Evolutionary conservation across 2,797 vertebrate species (phyloP), one percentile per base, ranked within the genome.

Genomic region (Podargus strigoides): DNA sequence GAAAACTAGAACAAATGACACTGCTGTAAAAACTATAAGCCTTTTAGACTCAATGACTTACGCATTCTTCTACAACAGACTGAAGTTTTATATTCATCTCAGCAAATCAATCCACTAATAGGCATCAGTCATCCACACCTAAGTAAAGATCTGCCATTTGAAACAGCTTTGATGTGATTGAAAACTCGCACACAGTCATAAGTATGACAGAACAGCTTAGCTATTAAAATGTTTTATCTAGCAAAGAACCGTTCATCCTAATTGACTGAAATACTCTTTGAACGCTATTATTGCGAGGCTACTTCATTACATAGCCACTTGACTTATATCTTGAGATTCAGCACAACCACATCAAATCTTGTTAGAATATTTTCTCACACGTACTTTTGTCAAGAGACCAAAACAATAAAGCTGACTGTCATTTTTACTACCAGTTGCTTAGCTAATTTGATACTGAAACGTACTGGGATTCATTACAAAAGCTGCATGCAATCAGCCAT

Each of bases 161-260:
- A 97, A 97, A 96, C 58, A 93, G 75, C 91, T 95, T 88, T 95
- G 88, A 96, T 78, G 59, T 89, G 89, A 95, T 79, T 92, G 92
- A 96, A 96, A 63, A 82, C 63, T 79, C 24, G 1, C n/a, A 85
- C 81, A 73, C 12, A 84, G 59, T 85, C 20, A 0, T 87, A 93
- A 95, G 63, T 27, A 62, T 55, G 81, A 96, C 87, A 95, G 81
- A 93, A 96, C 62, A 63, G 88, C 47, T 79, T 87, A 94, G 56
- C 80, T 74, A 88, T 87, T 91, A 95, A 97, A 77, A 90, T 85
- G 69, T 93, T 96, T 97, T 92, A 93, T 90, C 92, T 88, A 85
- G 87, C 23, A 94, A 94, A 95, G 78, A 94, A 95, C 67, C 32
- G 44, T 60, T 88, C 46, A n/a, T 91, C 89, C 66, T 87, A 94